Percentiles rank a stretch among this genome's conserved stretches.
Conservation (phyloP, 2,888 invertebrate species). For the Lithophane ornitopus region DNA sequence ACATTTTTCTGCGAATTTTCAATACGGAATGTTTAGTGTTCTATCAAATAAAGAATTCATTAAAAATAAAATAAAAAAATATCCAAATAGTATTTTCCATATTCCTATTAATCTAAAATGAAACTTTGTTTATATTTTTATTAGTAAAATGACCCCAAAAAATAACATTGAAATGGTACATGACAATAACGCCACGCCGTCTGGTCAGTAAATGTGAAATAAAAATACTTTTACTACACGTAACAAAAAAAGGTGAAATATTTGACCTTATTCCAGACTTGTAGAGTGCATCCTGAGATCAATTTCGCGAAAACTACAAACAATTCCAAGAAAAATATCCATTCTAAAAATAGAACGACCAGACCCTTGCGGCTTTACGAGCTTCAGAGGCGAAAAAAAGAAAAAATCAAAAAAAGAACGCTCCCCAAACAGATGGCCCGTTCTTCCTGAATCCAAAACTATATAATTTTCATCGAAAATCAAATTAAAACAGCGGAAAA, state of each 20-base stretch:
- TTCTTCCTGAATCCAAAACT: conserved; percentile 68
- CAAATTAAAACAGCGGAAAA: conserved; percentile 79
- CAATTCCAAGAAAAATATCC: conserved; percentile 70
- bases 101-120: conserved; percentile 52
- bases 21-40: conserved; percentile 40
- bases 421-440: conserved; percentile 62
- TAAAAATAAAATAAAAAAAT: conserved; percentile 22
- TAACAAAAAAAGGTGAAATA: conserved; percentile 39
- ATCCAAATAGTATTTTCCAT: neutral
- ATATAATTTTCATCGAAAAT: conserved; percentile 79
- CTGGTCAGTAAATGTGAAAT: conserved; percentile 28
- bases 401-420: conserved; percentile 23
- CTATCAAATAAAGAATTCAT: conserved; percentile 50
- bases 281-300: conserved; percentile 36
- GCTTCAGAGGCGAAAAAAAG: conserved; percentile 33
- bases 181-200: conserved; percentile 3
- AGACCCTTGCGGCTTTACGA: conserved; percentile 36
- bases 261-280: conserved; percentile 46
- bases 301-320: conserved; percentile 67
- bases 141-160: conserved; percentile 14
- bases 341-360: conserved; percentile 68
- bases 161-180: conserved; percentile 15
- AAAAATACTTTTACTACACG: conserved; percentile 43
- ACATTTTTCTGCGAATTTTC: neutral
- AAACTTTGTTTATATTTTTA: conserved; percentile 43